Percentiles rank a stretch among this genome's conserved stretches.
phyloP scores from a whole-genome alignment of 2,797 vertebrate species.

The Smutsia temminckii region DNA sequence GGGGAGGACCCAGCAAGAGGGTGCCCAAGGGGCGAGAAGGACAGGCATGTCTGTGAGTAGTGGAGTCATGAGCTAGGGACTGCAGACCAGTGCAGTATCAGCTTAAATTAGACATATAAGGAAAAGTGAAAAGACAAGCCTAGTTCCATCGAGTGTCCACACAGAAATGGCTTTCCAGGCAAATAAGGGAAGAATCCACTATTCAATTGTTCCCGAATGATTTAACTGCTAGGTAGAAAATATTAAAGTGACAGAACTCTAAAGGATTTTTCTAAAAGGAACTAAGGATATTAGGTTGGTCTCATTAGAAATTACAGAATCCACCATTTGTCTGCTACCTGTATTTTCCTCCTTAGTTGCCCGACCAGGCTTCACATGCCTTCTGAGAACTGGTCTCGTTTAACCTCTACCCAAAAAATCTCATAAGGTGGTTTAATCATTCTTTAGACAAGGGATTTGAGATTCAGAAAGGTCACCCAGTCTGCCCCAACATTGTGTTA shows the following conservation, averaged over 20 bases:
- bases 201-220: background rate
- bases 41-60: too few relatives aligned
- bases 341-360: background rate
- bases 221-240: background rate
- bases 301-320: background rate
- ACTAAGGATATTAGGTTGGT: background rate
- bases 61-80: background rate
- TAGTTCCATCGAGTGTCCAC: background rate
- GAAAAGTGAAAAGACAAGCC: background rate
- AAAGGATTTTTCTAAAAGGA: background rate
- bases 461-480: background rate
- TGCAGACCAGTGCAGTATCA: background rate
- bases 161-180: background rate
- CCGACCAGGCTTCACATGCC: fast-evolving
- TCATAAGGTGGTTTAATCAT: background rate
- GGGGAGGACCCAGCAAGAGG: background rate
- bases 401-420: background rate
- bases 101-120: background rate
- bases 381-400: background rate
- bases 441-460: background rate
- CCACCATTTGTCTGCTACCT: background rate
- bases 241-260: background rate
- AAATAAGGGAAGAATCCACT: background rate
- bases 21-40: background rate
- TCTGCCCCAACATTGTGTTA: background rate